Evolutionary conservation across 2,113 vertebrate genomes (phyloP), one percentile per base, ranked within the genome.

Genomic region (Syngnathus floridae): DNA sequence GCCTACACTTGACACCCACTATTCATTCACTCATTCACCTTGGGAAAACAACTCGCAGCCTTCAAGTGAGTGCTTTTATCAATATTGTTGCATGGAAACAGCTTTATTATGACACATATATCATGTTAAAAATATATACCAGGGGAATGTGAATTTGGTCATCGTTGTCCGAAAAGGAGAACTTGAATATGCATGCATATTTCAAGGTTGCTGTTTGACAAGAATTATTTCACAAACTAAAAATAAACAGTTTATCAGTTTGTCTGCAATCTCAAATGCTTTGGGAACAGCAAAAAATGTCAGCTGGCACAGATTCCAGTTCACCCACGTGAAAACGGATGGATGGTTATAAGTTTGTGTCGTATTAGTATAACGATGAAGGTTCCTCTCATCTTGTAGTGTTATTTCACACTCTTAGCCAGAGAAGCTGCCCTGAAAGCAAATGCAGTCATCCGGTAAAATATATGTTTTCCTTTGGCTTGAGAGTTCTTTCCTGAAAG

Each of bases 401-500:
- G 31, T 37, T 19, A 38, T 19, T 58, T 58, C 17, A 35, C 56
- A 58, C 19, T 16, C 51, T 52, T 48, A 61, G 65, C 68, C 67
- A 37, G 58, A 63, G 19, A 8, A 58, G 17, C 19, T 66, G 22
- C 5, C 8, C 35, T 35, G 61, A 43, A 63, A 63, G 43, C 61
- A 48, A 21, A 46, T 38, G 57, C 49, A 41, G 57, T 58, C 62
- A 54, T 70, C 37, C 52, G 16, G 12, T 65, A 57, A 65, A 72
- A 64, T 6, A 0, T 48, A 64, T 48, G 61, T 63, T 35, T 63
- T n/a, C 31, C 22, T 49, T 35, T 62, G 26, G 52, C 56, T 71
- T 62, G 66, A 61, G 41, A 63, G 59, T 62, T 59, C 14, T 62
- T 78, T 65, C 51, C 56, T 46, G 31, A 71, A 67, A 71, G 45